These are phyloP conservation scores for Penaeus chinensis DNA, from an alignment of 1,140 invertebrate genomes.

Conservation along the genomic window DNA sequence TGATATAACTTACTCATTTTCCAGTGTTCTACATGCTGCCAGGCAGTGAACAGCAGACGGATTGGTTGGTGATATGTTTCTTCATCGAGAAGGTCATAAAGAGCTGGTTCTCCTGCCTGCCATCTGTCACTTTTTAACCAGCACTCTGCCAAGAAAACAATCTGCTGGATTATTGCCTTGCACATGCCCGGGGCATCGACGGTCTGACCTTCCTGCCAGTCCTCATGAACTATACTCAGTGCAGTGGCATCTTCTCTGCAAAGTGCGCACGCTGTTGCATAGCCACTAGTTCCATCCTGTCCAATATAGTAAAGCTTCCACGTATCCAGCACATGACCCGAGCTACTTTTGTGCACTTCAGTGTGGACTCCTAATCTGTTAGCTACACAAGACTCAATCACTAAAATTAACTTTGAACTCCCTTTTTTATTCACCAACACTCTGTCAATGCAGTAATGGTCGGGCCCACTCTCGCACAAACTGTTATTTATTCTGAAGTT, in stretches of 20 bases:
- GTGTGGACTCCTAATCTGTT: constrained; percentile 43
- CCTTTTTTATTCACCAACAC: constrained; percentile 47
- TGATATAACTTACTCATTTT: constrained; percentile 57
- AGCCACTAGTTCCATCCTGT: constrained; percentile 43
- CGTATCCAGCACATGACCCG: constrained; percentile 43
- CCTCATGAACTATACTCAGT: constrained; percentile 21
- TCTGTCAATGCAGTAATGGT: constrained; percentile 54
- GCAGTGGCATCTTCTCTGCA: constrained; percentile 39
- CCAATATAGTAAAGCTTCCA: constrained; percentile 56
- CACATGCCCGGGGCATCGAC: constrained; percentile 49
- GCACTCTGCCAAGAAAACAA: constrained; percentile 55
- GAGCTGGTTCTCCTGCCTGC: constrained; percentile 58
- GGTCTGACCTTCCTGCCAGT: constrained; percentile 29
- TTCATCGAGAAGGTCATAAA: constrained; percentile 56
- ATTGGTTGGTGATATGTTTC: constrained; percentile 61
- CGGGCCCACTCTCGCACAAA: constrained; percentile 42
- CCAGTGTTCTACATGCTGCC: constrained; percentile 63
- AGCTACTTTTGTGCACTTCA: constrained; percentile 40
- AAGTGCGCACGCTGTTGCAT: constrained; percentile 31
- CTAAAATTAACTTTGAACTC: constrained; percentile 45
- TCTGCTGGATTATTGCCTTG: constrained; percentile 49
- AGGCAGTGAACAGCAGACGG: constrained; percentile 58
- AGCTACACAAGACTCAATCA: constrained; percentile 44
- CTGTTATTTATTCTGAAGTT: constrained; percentile 45
- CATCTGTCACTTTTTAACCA: constrained; percentile 55